phyloP scores from a whole-genome alignment of 2,888 invertebrate genomes.

The Norana najaformis region DNA sequence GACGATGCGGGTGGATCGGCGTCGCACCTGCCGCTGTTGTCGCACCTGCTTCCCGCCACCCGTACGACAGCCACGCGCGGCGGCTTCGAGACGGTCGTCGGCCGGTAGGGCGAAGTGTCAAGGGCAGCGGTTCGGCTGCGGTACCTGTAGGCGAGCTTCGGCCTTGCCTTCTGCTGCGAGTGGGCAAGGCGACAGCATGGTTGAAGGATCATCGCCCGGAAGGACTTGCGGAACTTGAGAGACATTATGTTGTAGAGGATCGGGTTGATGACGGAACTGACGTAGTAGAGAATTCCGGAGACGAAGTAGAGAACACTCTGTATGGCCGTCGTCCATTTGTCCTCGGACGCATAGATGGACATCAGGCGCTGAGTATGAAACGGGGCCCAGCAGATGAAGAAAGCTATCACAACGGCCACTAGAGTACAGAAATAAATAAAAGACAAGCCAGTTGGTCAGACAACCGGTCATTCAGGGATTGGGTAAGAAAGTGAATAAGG shows the following conservation, averaged over 20 bases:
- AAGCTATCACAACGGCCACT: constrained; percentile 59
- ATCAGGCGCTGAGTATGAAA: constrained; percentile 64
- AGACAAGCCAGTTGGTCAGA: not conserved
- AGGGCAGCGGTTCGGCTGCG: not conserved
- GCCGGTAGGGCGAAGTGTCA: not conserved
- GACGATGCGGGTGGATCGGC: not conserved
- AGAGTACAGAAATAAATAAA: constrained; percentile 20
- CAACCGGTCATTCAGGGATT: not conserved
- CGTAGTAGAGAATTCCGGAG: constrained; percentile 86
- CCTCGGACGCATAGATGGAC: constrained; percentile 69
- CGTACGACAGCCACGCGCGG: not conserved
- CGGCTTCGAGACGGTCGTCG: not conserved
- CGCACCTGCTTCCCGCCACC: not conserved
- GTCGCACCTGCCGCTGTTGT: not conserved
- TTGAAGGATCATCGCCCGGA: not conserved
- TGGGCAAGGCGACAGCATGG: constrained; percentile 8
- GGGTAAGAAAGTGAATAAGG: not conserved
- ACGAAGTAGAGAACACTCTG: constrained; percentile 77
- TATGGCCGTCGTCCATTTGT: constrained; percentile 43
- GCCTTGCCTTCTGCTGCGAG: not conserved
- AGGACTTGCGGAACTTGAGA: constrained; percentile 77
- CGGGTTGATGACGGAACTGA: constrained; percentile 90
- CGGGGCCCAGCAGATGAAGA: constrained; percentile 60
- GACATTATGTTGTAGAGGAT: constrained; percentile 93
- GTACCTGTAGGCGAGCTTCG: constrained; percentile 10